Conservation (phyloP, 2,797 vertebrate species). For the Premnoplex brunnescens region DNA sequence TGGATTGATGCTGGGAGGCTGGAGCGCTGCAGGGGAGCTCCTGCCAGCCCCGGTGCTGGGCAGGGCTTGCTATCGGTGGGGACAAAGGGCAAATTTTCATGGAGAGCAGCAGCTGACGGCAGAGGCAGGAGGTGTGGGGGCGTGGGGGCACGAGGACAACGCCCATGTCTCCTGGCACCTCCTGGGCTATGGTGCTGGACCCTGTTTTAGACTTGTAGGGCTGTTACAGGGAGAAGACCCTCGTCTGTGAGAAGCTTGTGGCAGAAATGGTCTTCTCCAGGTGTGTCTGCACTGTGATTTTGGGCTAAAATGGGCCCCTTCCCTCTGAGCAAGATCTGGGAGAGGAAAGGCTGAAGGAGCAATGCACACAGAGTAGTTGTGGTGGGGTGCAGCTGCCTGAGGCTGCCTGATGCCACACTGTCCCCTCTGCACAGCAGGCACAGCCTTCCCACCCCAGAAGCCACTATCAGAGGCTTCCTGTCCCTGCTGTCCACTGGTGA, state of each 20-base stretch:
- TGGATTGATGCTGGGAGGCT: constrained; percentile 51
- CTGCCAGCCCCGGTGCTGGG: neutral
- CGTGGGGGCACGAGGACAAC: rapidly evolving
- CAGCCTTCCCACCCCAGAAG: neutral
- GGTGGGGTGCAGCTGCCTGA: rapidly evolving
- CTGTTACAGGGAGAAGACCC: neutral
- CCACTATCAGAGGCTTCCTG: neutral
- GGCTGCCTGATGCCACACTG: neutral
- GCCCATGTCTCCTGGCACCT: neutral
- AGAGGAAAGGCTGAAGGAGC: neutral
- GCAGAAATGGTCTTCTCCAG: neutral
- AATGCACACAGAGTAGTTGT: neutral
- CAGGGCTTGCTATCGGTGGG: neutral
- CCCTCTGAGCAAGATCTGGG: neutral
- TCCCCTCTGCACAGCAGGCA: neutral
- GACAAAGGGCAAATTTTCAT: neutral
- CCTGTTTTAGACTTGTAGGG: neutral
- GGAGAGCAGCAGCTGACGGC: neutral
- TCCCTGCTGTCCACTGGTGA: neutral
- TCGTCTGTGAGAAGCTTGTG: neutral
- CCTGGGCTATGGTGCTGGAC: neutral
- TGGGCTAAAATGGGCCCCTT: neutral
- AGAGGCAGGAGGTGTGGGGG: neutral
- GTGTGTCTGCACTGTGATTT: neutral
- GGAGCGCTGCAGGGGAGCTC: neutral